Base-by-base conservation (phyloP, 2,888 invertebrate species). In the Apotomis betuletana region DNA sequence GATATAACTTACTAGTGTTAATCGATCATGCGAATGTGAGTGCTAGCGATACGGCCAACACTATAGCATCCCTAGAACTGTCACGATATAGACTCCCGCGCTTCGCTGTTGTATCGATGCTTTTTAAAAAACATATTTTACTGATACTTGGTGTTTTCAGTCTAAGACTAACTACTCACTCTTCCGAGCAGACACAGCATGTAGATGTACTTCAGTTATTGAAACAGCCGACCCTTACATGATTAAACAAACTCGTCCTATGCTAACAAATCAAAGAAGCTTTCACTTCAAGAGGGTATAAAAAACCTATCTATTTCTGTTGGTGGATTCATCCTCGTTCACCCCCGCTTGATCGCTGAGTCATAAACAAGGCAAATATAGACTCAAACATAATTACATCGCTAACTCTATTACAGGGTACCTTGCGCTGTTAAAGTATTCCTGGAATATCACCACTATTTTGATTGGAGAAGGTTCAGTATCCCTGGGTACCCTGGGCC, bases 291-390 rank as follows among this genome's bases (percentile, higher is more conserved):
- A 55, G 55, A 55, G 36, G 27, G 13, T 13, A 4, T 62, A 38
- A 27, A 27, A 58, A 62, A n/a, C 8, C 9, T 3, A 54, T n/a
- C n/a, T 63, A 52, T 63, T 62, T 54, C 52, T 15, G 10, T 64
- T 49, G 10, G 9, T 49, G 9, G 5, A 57, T 57, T 36, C 36
- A 10, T 27, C 36, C 12, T 12, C 12, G 36, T 38, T 12, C 4
- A 36, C n/a, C 57, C 15, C 5, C n/a, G 64, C 27, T 27, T 64
- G 64, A 64, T 64, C 64, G 64, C 10, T 55, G 54, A 55, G 41
- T 55, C 54, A 64, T 64, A 55, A 63, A 27, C 54, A 54, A 64
- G 44, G 54, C 27, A 64, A 64, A 61, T 44, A 69, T 13, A 10
- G 55, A 27, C 54, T 52, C 41, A 49, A 55, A 54, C n/a, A 41